Evolutionary conservation across 2,113 vertebrate genomes (phyloP).

Genomic region (Tetraodon nigroviridis): DNA sequence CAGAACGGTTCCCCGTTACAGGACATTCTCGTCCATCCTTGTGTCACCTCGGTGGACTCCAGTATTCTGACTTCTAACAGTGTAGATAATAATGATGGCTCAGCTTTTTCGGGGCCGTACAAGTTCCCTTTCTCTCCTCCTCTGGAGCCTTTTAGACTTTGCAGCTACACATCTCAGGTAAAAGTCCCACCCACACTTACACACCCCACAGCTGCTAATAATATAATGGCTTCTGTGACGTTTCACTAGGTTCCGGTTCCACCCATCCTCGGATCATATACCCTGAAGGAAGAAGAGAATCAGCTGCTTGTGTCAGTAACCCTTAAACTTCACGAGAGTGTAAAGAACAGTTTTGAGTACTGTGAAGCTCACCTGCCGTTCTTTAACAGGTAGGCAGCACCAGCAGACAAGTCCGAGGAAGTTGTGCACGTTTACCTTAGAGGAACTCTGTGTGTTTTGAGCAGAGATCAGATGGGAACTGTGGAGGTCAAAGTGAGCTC

Average conservation of each 20-base stretch:
- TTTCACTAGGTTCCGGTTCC: slow-evolving; percentile 85
- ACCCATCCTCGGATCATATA: slow-evolving; percentile 88
- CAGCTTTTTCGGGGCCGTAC: slow-evolving; percentile 87
- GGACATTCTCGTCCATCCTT: slow-evolving; percentile 88
- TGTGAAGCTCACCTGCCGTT: slow-evolving; percentile 89
- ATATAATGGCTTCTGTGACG: neutral
- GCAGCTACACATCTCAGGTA: slow-evolving; percentile 93
- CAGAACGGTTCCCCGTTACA: slow-evolving; percentile 88
- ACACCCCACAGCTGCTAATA: neutral
- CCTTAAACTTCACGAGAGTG: slow-evolving; percentile 92
- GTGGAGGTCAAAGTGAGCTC: slow-evolving; percentile 84
- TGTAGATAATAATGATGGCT: slow-evolving; percentile 78
- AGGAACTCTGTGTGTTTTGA: neutral
- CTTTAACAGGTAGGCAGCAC: slow-evolving; percentile 83
- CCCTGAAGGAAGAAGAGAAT: slow-evolving; percentile 79
- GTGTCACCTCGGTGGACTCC: slow-evolving; percentile 86
- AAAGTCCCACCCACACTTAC: neutral
- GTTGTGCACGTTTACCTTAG: neutral
- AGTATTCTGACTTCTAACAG: slow-evolving; percentile 84
- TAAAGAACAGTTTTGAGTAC: slow-evolving; percentile 90
- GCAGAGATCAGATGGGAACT: slow-evolving; percentile 80
- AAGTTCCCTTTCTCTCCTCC: slow-evolving; percentile 92
- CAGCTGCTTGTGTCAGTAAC: slow-evolving; percentile 78
- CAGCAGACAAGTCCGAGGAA: neutral
- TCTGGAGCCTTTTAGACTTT: slow-evolving; percentile 85